A percentile compares a stretch with the other conserved stretches of the same genome.
phyloP scores from a whole-genome alignment of 2,888 invertebrate species.

The Erebia epiphron region DNA sequence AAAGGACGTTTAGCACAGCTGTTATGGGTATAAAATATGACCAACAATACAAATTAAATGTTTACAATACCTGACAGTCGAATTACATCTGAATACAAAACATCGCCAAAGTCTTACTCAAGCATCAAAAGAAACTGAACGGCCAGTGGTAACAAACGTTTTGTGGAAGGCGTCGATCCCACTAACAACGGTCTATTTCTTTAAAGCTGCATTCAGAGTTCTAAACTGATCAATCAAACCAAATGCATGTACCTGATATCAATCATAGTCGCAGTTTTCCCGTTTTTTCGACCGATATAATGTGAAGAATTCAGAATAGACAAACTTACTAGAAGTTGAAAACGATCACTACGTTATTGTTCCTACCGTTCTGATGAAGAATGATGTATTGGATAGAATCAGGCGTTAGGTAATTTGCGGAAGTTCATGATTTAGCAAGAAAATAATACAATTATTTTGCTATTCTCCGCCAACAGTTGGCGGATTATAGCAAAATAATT shows the following conservation, averaged over 20 bases:
- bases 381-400: too few species aligned
- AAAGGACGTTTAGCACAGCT: neutral
- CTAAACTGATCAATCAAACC: neutral
- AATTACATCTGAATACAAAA: conserved; percentile 6
- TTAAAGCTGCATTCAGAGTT: neutral
- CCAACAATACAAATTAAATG: neutral
- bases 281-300: too few species aligned
- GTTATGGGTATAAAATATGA: neutral
- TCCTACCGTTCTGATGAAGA: too few species aligned
- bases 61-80: conserved; percentile 5
- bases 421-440: too few species aligned
- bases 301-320: too few species aligned
- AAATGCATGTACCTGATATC: neutral
- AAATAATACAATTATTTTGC: too few species aligned
- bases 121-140: conserved; percentile 19
- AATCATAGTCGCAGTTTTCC: neutral
- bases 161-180: neutral
- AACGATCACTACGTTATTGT: too few species aligned
- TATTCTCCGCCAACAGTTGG: too few species aligned
- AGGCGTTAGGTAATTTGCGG: too few species aligned
- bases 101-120: conserved; percentile 2
- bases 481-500: too few species aligned
- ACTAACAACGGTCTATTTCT: neutral
- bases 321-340: too few species aligned
- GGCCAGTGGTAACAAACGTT: conserved; percentile 25